Percentiles rank a stretch among this genome's conserved stretches.
phyloP scores from a whole-genome alignment of 2,113 vertebrate species.

The Mus pahari region DNA sequence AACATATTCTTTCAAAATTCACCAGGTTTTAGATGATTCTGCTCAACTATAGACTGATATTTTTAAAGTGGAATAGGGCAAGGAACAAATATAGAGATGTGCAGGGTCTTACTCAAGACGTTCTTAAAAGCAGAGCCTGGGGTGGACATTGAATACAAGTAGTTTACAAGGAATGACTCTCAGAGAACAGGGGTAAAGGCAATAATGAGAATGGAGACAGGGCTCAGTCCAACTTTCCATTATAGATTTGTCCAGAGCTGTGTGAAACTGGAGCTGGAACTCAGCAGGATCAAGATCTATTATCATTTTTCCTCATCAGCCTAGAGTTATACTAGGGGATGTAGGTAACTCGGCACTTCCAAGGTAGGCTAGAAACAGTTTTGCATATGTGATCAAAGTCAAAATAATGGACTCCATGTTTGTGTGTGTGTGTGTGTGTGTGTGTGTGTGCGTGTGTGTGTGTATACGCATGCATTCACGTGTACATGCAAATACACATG shows the following conservation, averaged over 20 bases:
- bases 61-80: neutral
- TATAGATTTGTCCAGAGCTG: neutral
- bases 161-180: neutral
- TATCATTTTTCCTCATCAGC: neutral
- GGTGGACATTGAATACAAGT: neutral
- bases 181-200: neutral
- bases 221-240: neutral
- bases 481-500: accelerated
- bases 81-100: neutral
- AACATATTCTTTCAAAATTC: neutral
- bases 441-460: neutral
- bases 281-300: neutral
- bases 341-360: neutral
- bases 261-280: neutral
- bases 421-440: neutral
- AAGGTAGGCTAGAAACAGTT: neutral
- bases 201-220: neutral
- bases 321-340: neutral
- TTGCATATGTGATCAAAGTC: neutral
- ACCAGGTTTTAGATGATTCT: neutral
- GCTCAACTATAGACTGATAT: neutral
- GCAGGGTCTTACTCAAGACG: neutral
- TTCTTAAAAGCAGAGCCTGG: neutral
- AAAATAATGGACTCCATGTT: neutral
- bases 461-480: neutral